These are phyloP conservation scores for Tetragonula carbonaria DNA, from an alignment of 2,888 invertebrate genomes.

Conservation along the genomic window DNA sequence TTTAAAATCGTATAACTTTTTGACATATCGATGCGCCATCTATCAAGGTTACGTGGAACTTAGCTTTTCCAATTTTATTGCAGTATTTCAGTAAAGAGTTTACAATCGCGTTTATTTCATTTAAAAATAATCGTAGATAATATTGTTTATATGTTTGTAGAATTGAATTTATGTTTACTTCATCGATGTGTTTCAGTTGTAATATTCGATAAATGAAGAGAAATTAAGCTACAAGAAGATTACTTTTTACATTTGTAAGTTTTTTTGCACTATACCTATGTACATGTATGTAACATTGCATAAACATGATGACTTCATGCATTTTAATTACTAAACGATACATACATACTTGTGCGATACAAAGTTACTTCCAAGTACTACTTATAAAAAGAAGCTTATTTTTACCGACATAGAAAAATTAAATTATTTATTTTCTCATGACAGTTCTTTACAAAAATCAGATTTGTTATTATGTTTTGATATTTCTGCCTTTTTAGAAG, in stretches of 20 bases:
- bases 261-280: neutral
- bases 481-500: neutral
- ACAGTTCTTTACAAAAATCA: neutral
- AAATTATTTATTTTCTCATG: slow-evolving; percentile 6
- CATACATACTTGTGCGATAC: neutral
- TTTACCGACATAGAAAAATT: neutral
- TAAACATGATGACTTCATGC: neutral
- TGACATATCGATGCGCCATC: slow-evolving; percentile 9
- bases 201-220: neutral
- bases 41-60: neutral
- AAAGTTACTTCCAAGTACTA: neutral
- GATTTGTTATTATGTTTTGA: neutral
- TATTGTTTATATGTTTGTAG: neutral
- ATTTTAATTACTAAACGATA: neutral
- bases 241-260: slow-evolving; percentile 9
- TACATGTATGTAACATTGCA: neutral
- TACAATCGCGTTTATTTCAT: neutral
- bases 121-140: neutral
- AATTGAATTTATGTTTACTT: neutral
- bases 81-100: neutral
- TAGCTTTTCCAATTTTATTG: neutral
- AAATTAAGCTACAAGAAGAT: slow-evolving; percentile 16
- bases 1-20: slow-evolving; percentile 5
- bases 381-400: neutral
- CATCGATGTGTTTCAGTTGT: neutral